These are phyloP conservation scores for Novumbra hubbsi DNA, from an alignment of 2,797 vertebrate genomes.

Conservation along the genomic window DNA sequence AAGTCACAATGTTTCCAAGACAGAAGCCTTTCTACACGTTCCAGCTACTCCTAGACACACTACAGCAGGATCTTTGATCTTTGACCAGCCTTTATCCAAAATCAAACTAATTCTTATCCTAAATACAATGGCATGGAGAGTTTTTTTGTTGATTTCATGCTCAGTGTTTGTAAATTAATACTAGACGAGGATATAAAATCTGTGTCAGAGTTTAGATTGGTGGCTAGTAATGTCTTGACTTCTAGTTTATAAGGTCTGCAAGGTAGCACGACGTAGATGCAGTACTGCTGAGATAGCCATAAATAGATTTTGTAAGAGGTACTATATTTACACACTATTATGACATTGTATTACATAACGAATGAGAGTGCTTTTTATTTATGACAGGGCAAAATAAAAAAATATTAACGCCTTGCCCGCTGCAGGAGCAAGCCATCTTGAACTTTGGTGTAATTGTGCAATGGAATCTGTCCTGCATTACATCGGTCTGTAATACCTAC, in stretches of 20 bases:
- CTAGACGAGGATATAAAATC: no score
- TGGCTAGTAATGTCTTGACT: neutral
- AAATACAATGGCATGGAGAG: no score
- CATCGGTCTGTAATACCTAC: neutral
- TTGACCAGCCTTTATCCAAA: neutral
- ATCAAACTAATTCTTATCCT: no score
- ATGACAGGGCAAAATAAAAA: neutral
- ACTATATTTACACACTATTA: neutral
- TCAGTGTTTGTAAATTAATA: no score
- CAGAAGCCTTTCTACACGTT: constrained; percentile 19
- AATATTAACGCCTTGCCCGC: neutral
- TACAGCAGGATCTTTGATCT: neutral
- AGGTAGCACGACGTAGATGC: neutral
- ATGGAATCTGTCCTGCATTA: neutral
- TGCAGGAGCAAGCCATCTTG: neutral
- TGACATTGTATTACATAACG: neutral
- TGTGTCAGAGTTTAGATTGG: neutral
- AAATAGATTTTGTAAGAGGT: neutral
- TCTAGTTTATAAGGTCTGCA: neutral
- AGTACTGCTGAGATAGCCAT: neutral
- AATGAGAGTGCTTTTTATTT: neutral
- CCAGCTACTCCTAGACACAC: constrained; percentile 12
- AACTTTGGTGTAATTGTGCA: neutral
- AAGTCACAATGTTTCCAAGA: constrained; percentile 20
- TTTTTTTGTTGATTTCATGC: no score